A percentile compares a stretch with the other conserved stretches of the same genome.
Conservation (phyloP, 2,113 vertebrate species). For the Gallinago media region DNA sequence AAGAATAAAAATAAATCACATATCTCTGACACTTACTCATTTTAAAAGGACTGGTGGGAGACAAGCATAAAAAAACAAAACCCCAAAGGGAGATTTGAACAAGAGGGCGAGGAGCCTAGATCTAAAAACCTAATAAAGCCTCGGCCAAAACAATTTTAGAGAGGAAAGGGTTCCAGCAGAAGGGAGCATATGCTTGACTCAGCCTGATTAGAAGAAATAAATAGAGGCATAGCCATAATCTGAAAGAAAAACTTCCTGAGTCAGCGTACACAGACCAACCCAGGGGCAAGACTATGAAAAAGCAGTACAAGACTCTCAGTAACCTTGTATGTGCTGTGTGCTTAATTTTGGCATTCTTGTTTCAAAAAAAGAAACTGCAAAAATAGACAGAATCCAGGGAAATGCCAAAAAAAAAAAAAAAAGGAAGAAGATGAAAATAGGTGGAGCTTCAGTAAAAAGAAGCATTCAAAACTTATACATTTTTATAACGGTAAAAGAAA, state of each 20-base stretch:
- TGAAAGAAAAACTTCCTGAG: constrained; percentile 31
- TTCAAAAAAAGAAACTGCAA: neutral
- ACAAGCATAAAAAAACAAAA: constrained; percentile 78
- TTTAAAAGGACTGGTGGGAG: constrained; percentile 73
- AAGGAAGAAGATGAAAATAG: neutral
- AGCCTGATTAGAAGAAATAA: constrained; percentile 67
- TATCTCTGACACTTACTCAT: constrained; percentile 67
- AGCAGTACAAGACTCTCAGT: neutral
- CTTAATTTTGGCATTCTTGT: neutral
- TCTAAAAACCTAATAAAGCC: constrained; percentile 66
- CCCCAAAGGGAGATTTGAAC: constrained; percentile 71
- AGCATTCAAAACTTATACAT: neutral
- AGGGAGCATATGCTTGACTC: constrained; percentile 24
- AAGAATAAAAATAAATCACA: constrained; percentile 80
- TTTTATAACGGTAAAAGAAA: neutral
- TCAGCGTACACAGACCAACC: neutral
- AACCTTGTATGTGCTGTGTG: neutral
- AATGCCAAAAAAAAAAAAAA: neutral
- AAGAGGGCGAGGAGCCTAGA: constrained; percentile 62
- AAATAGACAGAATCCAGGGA: neutral
- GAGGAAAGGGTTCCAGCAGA: constrained; percentile 25
- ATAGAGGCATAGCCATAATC: constrained; percentile 52
- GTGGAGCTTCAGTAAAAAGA: neutral
- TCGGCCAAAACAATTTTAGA: constrained; percentile 69
- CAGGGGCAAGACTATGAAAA: neutral